Conservation (phyloP, 1,140 invertebrate genomes). For the Tyrophagus putrescentiae region DNA sequence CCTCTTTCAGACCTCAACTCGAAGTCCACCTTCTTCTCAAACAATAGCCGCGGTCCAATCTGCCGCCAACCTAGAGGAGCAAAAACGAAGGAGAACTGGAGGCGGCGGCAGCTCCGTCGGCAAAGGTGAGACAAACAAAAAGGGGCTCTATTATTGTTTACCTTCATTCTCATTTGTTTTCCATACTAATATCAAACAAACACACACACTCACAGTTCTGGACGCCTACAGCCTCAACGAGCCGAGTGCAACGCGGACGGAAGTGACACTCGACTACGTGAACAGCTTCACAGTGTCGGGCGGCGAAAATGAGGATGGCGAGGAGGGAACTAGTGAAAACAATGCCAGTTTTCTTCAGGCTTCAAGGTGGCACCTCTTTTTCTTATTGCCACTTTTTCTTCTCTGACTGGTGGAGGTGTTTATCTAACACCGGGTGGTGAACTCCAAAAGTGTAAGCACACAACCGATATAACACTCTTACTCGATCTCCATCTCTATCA, state of each 20-base stretch:
- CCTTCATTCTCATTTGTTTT: not conserved
- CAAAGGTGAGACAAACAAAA: not conserved
- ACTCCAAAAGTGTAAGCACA: too few relatives aligned
- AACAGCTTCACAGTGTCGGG: not conserved
- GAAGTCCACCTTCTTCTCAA: too few relatives aligned
- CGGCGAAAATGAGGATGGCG: not conserved
- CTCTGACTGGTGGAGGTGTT: too few relatives aligned
- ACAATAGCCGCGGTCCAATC: not conserved
- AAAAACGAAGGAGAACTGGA: not conserved
- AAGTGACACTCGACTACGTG: not conserved
- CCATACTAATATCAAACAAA: not conserved
- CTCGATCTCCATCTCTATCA: too few relatives aligned
- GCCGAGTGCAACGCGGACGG: not conserved
- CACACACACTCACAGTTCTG: not conserved
- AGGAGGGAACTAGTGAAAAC: not conserved
- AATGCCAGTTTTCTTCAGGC: too few relatives aligned
- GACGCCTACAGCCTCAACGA: not conserved
- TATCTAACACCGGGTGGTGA: too few relatives aligned
- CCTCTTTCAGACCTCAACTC: too few relatives aligned
- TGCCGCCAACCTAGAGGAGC: not conserved
- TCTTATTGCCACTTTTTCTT: too few relatives aligned
- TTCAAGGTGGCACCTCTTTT: constrained; percentile 8
- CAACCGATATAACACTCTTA: too few relatives aligned
- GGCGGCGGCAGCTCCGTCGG: not conserved
- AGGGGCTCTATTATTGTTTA: not conserved